Evolutionary conservation across 2,888 invertebrate genomes (phyloP).

Genomic region (Labia minor): DNA sequence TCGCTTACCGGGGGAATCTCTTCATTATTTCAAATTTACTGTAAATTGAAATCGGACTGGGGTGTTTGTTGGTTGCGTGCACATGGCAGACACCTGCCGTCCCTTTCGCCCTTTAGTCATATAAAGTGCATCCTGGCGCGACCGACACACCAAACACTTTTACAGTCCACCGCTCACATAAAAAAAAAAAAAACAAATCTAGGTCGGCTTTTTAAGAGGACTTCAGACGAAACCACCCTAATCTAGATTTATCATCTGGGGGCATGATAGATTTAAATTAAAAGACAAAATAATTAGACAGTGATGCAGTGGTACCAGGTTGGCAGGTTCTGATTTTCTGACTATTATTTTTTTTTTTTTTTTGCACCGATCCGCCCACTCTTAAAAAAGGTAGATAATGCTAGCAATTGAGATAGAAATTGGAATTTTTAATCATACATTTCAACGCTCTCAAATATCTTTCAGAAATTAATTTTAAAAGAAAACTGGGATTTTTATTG

Average conservation of each 20-base stretch:
- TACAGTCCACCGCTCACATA: not conserved
- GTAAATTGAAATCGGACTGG: not conserved
- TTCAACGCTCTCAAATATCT: no score
- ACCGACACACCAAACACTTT: not conserved
- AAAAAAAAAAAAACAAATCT: not conserved
- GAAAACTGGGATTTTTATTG: no score
- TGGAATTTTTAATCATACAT: no score
- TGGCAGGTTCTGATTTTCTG: not conserved
- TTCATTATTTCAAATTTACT: constrained; percentile 13
- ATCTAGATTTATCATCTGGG: constrained; percentile 1
- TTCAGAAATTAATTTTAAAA: no score
- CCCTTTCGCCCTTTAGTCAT: not conserved
- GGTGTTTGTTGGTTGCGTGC: not conserved
- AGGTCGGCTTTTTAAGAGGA: constrained; percentile 8
- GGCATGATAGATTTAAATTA: not conserved
- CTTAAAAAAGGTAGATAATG: not conserved
- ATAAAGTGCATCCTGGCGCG: not conserved
- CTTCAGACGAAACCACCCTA: not conserved
- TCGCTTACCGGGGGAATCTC: not conserved
- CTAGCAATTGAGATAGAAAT: no score
- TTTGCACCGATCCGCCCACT: not conserved
- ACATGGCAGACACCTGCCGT: not conserved
- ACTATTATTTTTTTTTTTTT: no score
- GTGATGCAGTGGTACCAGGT: not conserved
- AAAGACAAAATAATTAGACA: constrained; percentile 2